These are phyloP conservation scores for Malurus leucopterus DNA, from an alignment of 2,797 vertebrate genomes.

Conservation along the genomic window DNA sequence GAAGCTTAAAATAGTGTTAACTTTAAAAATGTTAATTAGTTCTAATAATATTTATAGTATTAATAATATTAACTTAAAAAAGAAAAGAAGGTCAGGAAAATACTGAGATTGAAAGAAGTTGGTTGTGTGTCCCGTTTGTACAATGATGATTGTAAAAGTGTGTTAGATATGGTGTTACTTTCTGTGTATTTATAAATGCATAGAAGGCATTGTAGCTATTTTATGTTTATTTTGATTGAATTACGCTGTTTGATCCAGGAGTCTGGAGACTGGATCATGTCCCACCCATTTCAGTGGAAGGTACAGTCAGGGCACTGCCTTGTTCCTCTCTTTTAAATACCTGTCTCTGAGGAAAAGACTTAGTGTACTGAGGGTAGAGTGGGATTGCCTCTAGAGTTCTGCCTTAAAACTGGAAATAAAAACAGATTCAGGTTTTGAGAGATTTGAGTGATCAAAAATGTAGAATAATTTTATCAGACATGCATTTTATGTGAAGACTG, in stretches of 20 bases:
- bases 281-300: accelerated
- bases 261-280: accelerated
- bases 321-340: not conserved
- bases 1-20: not conserved
- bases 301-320: not conserved
- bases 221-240: not conserved
- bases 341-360: not conserved
- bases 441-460: not conserved
- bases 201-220: not conserved
- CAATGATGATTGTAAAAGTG: not conserved
- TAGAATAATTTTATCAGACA: not conserved
- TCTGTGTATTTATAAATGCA: not conserved
- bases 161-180: not conserved
- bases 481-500: not conserved
- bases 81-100: not conserved
- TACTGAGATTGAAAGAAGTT: not conserved
- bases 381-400: not conserved
- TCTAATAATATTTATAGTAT: too few relatives aligned
- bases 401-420: not conserved
- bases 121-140: not conserved
- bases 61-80: too few relatives aligned
- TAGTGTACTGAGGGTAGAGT: accelerated
- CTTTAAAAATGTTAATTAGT: not conserved
- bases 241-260: not conserved
- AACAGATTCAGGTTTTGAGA: not conserved